Base-by-base conservation (phyloP, 2,113 vertebrate genomes). In the Ceuthmochares aereus region DNA sequence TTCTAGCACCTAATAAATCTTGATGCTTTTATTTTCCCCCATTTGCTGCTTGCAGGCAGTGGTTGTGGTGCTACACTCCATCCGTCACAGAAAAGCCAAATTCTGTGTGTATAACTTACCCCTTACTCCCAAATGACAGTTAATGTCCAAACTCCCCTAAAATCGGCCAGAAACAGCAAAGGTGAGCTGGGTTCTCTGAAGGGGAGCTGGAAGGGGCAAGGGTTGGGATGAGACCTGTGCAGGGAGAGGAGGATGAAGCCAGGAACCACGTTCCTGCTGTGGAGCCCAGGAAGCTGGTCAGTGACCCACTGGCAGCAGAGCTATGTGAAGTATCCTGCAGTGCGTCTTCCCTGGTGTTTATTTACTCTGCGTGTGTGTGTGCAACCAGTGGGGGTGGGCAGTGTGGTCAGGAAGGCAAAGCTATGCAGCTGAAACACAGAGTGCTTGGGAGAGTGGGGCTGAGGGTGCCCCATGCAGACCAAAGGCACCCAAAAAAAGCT, bases 1-100 rank as follows among this genome's bases (percentile, higher is more conserved):
- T 93, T 66, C 89, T 56, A 90, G 52, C 92, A 93, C 96, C 80
- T 95, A 84, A 95, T 96, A 95, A 94, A 97, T 96, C 52, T 49
- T 29, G 34, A 55, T 83, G 77, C 43, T 80, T 96, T 96, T 93
- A 93, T 95, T 85, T 93, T 40, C 84, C 73, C 62, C 73, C 15
- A 49, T 72, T 91, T 64, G 37, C 91, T 94, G 64, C 72, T 95
- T 80, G 82, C 72, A 89, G 72, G 87, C 76, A 84, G 80, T 27
- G 70, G 67, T 81, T 62, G 77, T 3, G 43, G 84, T 93, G 88
- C 96, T 91, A 78, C 1, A 9, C 94, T 58, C 86, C 88, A 80
- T 95, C 84, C 70, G 76, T 87, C 72, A 64, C 37, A 92, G 36
- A 43, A 87, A 92, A 95, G 62, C 68, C 75, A 81, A 74, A 80